phyloP scores from a whole-genome alignment of 2,113 vertebrate species.

The Rissa tridactyla region DNA sequence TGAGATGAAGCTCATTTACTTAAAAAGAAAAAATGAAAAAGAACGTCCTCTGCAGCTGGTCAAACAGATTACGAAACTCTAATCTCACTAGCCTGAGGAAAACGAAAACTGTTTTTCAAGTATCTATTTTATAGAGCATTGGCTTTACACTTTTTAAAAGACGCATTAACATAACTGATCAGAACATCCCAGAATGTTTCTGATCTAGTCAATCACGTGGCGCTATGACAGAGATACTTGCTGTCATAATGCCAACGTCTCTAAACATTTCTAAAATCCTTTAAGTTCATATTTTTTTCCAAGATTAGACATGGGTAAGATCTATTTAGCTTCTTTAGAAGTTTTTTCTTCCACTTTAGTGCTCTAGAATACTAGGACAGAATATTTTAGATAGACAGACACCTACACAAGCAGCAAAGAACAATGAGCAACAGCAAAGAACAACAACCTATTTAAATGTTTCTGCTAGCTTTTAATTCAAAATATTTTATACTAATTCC shows the following conservation, averaged over 20 bases:
- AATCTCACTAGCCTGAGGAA: constrained; percentile 61
- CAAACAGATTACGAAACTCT: constrained; percentile 66
- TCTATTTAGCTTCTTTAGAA: not conserved
- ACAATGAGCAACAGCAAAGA: not conserved
- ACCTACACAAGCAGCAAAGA: not conserved
- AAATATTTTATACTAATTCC: not conserved
- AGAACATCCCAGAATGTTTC: constrained; percentile 43
- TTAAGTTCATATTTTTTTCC: not conserved
- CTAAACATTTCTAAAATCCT: constrained; percentile 20
- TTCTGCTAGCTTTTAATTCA: not conserved
- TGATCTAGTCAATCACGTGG: constrained; percentile 42
- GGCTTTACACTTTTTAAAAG: constrained; percentile 13
- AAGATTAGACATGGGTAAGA: constrained; percentile 7
- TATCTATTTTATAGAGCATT: constrained; percentile 44
- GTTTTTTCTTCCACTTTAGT: not conserved
- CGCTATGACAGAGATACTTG: not conserved
- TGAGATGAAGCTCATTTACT: constrained; percentile 62
- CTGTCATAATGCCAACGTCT: constrained; percentile 24
- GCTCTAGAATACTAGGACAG: not conserved
- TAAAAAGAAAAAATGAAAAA: constrained; percentile 49
- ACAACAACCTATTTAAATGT: not conserved
- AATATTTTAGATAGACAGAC: not conserved
- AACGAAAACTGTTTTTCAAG: constrained; percentile 57
- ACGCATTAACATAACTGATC: constrained; percentile 27
- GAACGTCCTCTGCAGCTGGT: constrained; percentile 66